Evolutionary conservation across 2,113 vertebrate species (phyloP).

Genomic region (Sylvia atricapilla): DNA sequence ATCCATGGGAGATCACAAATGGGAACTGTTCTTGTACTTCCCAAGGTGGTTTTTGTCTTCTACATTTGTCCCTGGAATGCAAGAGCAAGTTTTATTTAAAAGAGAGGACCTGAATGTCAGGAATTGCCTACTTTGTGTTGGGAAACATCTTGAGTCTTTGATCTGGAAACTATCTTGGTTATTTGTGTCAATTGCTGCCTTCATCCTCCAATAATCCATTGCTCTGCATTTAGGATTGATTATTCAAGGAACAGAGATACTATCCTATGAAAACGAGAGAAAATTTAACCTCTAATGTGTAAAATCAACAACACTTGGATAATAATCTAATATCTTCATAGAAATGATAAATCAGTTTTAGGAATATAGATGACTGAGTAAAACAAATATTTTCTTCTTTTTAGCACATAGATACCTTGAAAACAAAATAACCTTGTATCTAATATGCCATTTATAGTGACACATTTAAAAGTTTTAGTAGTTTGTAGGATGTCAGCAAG

Average conservation of each 20-base stretch:
- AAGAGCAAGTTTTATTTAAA: background rate
- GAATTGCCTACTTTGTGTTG: background rate
- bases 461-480: background rate
- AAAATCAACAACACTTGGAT: background rate
- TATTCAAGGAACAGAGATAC: background rate
- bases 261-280: background rate
- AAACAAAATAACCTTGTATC: background rate
- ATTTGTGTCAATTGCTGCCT: background rate
- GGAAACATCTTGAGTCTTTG: background rate
- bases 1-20: background rate
- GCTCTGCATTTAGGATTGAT: background rate
- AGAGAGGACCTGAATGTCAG: background rate
- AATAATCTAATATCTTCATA: background rate
- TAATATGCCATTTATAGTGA: background rate
- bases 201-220: background rate
- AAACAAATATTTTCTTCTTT: background rate
- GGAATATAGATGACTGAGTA: background rate
- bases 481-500: background rate
- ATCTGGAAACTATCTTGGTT: background rate
- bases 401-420: background rate
- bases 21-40: background rate
- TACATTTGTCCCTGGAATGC: background rate
- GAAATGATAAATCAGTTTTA: background rate
- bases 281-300: background rate
- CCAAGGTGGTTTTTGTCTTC: background rate